A percentile compares a stretch with the other conserved stretches of the same genome.
Conservation (phyloP, 2,797 vertebrate genomes). For the Phoebastria nigripes region DNA sequence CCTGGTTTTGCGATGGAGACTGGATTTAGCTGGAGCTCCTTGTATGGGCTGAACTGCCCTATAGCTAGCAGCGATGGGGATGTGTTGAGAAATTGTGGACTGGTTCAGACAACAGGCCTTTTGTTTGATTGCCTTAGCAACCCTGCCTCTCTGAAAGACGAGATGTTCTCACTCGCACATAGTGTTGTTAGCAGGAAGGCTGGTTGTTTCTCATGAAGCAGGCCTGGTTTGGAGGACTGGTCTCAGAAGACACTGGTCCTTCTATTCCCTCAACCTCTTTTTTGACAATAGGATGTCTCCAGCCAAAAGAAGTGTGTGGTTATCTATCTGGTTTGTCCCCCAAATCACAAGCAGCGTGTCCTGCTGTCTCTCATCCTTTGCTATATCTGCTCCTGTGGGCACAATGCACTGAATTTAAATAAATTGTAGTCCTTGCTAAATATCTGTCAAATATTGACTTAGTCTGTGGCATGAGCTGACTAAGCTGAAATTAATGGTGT, state of each 20-base stretch:
- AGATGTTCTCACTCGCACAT: neutral
- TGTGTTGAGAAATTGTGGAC: neutral
- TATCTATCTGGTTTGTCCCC: neutral
- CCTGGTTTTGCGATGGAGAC: fast-evolving
- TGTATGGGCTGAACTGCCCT: neutral
- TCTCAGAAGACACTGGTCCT: neutral
- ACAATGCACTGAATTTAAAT: neutral
- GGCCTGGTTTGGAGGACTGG: neutral
- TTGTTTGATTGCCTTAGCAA: constrained; percentile 24
- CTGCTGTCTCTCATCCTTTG: neutral
- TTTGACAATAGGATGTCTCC: neutral
- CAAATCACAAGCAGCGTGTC: neutral
- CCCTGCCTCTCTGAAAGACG: neutral
- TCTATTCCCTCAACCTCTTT: neutral
- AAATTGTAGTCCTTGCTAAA: neutral
- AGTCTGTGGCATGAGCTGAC: neutral
- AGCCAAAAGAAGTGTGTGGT: neutral
- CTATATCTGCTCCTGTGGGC: neutral
- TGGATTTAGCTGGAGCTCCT: neutral
- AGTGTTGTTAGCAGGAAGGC: neutral
- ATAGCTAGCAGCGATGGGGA: neutral
- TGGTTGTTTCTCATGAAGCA: neutral
- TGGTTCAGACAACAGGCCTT: neutral
- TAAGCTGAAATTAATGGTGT: constrained; percentile 25
- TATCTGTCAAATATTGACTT: constrained; percentile 27